Evolutionary conservation across 1,140 invertebrate species (phyloP), one percentile per base, ranked within the genome.

Genomic region (Samia ricini): DNA sequence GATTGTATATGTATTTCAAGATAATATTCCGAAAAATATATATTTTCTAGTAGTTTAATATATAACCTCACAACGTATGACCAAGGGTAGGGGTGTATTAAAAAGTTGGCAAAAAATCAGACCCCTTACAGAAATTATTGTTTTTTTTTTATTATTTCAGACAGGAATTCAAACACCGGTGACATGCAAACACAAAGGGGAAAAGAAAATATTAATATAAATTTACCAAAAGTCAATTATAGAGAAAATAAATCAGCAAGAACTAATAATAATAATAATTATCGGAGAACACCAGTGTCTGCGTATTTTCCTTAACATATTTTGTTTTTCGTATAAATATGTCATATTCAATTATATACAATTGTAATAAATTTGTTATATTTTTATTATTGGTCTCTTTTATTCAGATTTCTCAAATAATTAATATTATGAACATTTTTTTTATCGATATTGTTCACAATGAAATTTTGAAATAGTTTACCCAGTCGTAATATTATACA

Each of bases 271-370:
- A 50, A 66, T 18, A 75, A 63, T 15, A 85, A 81, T 6, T 85
- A 85, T 62, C 70, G 85, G 23, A 72, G 77, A 6, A 88, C 88
- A 29, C 85, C 85, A 23, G 79, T 88, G 4, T 91, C 90, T 23
- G 89, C 90, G 21, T 91, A 91, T 79, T 91, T 91, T 77, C 87
- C 87, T 19, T 86, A 74, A 83, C 21, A 42, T 23, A 59, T 52
- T 49, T 68, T 19, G 51, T 12, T 55, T 57, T 57, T 15, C 66
- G 56, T 48, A 56, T 36, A 8, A 29, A 29, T 42, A 1, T 12
- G n/a, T n/a, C 12, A 42, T 42, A 15, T 42, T 26, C 4, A 42
- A 42, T 42, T 42, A 42, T 42, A 15, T 42, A 42, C 33, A 42
- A 42, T 1, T 15, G 10, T 15, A 42, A 42, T 42, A 42, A 42